A percentile compares a stretch with the other conserved stretches of the same genome.
Evolutionary conservation across 1,140 invertebrate species (phyloP).

Genomic region (Danaus melanippus): DNA sequence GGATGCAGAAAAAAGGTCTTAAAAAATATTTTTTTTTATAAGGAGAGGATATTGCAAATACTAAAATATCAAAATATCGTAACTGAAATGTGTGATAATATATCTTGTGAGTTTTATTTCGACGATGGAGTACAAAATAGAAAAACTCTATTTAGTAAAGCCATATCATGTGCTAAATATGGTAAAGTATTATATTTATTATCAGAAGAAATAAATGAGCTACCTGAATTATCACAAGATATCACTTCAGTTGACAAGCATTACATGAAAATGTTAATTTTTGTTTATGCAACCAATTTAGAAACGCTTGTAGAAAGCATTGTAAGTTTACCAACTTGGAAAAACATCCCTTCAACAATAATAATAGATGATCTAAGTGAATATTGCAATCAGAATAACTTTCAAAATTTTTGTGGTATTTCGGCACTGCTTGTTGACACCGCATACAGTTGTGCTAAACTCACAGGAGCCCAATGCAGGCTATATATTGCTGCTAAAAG

Average conservation of each 20-base stretch:
- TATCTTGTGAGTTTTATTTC: slow-evolving; percentile 33
- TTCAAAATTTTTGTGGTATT: slow-evolving; percentile 50
- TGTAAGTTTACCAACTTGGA: slow-evolving; percentile 44
- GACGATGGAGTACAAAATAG: slow-evolving; percentile 35
- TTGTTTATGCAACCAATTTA: slow-evolving; percentile 46
- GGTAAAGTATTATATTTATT: slow-evolving; percentile 62
- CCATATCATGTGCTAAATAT: slow-evolving; percentile 34
- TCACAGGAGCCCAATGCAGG: slow-evolving; percentile 27
- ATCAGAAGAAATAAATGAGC: slow-evolving; percentile 47
- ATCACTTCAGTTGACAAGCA: slow-evolving; percentile 40
- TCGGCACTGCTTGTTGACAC: slow-evolving; percentile 44
- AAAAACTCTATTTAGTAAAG: slow-evolving; percentile 47
- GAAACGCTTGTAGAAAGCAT: slow-evolving; percentile 47
- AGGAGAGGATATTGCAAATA: slow-evolving; percentile 9
- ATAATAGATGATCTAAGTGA: slow-evolving; percentile 51
- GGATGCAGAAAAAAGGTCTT: not conserved
- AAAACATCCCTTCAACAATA: slow-evolving; percentile 54
- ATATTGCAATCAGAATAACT: slow-evolving; percentile 37
- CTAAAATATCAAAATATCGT: too few species aligned
- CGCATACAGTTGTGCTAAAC: slow-evolving; percentile 31
- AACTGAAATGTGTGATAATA: not conserved
- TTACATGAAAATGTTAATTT: slow-evolving; percentile 63
- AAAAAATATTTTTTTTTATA: slow-evolving; percentile 4
- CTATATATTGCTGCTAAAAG: slow-evolving; percentile 41
- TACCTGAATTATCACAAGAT: slow-evolving; percentile 55